Evolutionary conservation across 2,113 vertebrate genomes (phyloP), one percentile per base, ranked within the genome.

Genomic region (Hoplias malabaricus): DNA sequence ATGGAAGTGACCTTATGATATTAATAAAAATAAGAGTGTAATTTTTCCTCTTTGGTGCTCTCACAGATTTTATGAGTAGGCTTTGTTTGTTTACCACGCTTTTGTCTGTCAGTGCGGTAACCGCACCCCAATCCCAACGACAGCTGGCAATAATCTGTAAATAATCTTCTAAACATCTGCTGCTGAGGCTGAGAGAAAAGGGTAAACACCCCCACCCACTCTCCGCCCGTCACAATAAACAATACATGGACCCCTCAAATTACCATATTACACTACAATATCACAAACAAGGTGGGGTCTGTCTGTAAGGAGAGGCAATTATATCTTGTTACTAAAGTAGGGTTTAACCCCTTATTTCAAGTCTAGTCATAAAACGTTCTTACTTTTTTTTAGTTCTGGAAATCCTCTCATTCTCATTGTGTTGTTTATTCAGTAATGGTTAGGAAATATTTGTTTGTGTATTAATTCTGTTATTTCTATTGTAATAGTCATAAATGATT

Each of bases 151-250:
- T 79, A 73, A 79, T 72, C 69, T 72, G 77, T 62, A 46, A 77
- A 65, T 70, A 79, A 82, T 61, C 78, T 80, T 59, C 23, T 27
- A 57, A 74, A 80, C 84, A 84, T 86, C 83, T 85, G 80, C 1
- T 84, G 67, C 46, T 27, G 21, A 33, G 50, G 65, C 73, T 71
- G 36, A 27, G 8, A 10, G 46, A 53, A 73, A 50, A 42, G 23
- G 65, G 27, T 34, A 13, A 53, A 23, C 16, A 29, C 31, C 31
- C 67, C 80, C 80, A 80, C 66, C 83, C 67, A 53, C 65, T 42
- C 50, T 19, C 50, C 62, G 74, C 50, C 21, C 1, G 5, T 23
- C 46, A 21, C 12, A 53, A 38, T 50, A 76, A 82, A 82, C 70
- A 82, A 77, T 65, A 48, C 2, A 34, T 56, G 16, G n/a, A 42